Evolutionary conservation across 2,113 vertebrate species (phyloP).

Genomic region (Myotis lucifugus): DNA sequence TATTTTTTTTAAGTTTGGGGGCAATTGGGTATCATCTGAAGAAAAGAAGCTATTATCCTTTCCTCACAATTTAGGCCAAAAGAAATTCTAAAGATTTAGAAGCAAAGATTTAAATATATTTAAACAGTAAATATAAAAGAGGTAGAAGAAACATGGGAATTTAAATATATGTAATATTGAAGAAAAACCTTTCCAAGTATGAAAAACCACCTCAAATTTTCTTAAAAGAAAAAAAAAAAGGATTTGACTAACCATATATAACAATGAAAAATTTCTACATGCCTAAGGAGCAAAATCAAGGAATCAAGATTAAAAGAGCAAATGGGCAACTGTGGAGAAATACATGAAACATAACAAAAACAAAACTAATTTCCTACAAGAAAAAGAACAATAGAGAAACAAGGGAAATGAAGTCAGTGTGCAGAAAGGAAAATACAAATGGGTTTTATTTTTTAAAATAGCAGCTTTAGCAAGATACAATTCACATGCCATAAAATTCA

Average conservation of each 20-base stretch:
- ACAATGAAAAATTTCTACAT: neutral
- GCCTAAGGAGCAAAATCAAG: neutral
- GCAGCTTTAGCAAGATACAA: neutral
- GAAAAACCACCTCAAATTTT: neutral
- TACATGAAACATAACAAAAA: neutral
- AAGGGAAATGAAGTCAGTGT: neutral
- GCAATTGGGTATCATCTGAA: neutral
- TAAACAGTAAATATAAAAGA: neutral
- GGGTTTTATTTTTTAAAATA: neutral
- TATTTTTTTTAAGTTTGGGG: too few relatives aligned
- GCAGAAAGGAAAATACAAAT: neutral
- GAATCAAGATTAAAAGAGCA: conserved; percentile 2
- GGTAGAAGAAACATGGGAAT: conserved; percentile 13
- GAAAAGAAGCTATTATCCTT: neutral
- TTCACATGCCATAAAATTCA: neutral
- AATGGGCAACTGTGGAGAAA: neutral
- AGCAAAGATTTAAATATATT: neutral
- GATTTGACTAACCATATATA: neutral
- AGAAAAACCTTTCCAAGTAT: conserved; percentile 5
- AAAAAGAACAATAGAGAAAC: conserved; percentile 2
- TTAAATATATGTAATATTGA: neutral
- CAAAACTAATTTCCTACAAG: neutral
- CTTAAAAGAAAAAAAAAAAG: neutral
- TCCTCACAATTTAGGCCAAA: neutral
- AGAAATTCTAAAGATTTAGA: neutral